Evolutionary conservation across 2,888 invertebrate species (phyloP), one percentile per base, ranked within the genome.

Genomic region (Acanthosepion pharaonis): DNA sequence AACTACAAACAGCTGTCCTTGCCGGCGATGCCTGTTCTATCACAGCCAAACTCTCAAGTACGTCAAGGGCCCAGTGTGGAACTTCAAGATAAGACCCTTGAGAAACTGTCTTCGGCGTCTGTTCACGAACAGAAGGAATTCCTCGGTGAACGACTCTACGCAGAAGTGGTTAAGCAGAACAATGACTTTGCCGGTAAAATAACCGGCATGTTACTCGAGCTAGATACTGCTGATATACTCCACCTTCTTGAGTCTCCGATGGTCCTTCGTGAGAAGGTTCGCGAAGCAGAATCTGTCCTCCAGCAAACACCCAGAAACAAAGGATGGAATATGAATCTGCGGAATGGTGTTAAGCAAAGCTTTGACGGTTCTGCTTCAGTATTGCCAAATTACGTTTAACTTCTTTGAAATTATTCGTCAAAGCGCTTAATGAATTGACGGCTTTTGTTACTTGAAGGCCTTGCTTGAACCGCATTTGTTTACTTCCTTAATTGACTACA

Each of bases 211-310:
- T 53, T 93, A 28, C 51, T 93, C 11, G 93, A 93, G 20, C 20
- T 93, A 20, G 93, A 93, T n/a, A n/a, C 51, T 28, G 9, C 93
- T 28, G 93, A 93, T 51, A 51, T 93, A n/a, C 49, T 93, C 53
- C 93, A 93, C 28, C 53, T 93, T n/a, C 28, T 93, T n/a, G 93
- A 93, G 48, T 49, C 93, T 8, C 93, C 93, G 51, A 51, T n/a
- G 49, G 51, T 93, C n/a, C 49, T 93, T 49, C 49, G 49, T n/a
- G 93, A 93, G 20, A 93, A 93, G 9, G 93, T 93, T 93, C 93
- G 49, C 6, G 93, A 93, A 93, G 93, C 93, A n/a, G 93, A 93
- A 93, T 42, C 53, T 28, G 93, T 93, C 5, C 53, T 93, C 51
- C 93, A 93, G 20, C 93, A 93, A 49, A 93, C 49, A 5, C 51